Evolutionary conservation across 2,888 invertebrate genomes (phyloP).

Genomic region (Clusia tigrina): DNA sequence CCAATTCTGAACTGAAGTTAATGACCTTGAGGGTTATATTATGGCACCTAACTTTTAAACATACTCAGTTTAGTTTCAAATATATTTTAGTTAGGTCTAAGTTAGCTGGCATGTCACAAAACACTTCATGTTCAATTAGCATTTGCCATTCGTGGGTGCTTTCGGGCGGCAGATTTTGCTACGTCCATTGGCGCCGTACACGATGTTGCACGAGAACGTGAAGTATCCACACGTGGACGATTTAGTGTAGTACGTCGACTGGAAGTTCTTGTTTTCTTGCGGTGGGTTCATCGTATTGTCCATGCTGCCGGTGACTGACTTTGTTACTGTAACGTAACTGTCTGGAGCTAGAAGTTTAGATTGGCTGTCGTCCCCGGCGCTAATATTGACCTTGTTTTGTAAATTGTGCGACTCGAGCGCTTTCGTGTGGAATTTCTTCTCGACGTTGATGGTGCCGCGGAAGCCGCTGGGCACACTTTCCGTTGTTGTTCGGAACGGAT

Average conservation of each 20-base stretch:
- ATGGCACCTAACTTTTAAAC: too few species aligned
- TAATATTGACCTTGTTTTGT: constrained; percentile 50
- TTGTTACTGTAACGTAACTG: constrained; percentile 80
- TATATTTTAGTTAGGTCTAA: background rate
- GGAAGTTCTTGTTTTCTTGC: constrained; percentile 74
- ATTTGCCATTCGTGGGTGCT: constrained; percentile 77
- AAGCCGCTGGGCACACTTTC: constrained; percentile 62
- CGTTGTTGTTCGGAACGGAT: constrained; percentile 51
- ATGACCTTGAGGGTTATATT: too few species aligned
- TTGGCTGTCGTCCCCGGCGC: constrained; percentile 45
- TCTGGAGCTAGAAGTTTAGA: constrained; percentile 66
- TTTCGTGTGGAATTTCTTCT: constrained; percentile 63
- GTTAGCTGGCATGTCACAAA: too few species aligned
- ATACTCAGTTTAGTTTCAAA: background rate
- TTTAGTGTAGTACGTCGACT: constrained; percentile 84
- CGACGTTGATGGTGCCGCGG: constrained; percentile 62
- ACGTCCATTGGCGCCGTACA: constrained; percentile 77
- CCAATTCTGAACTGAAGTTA: too few species aligned
- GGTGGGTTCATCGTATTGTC: constrained; percentile 70
- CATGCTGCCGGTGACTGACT: constrained; percentile 79
- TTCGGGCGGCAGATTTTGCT: constrained; percentile 85
- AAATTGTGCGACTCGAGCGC: constrained; percentile 51
- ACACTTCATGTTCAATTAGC: constrained; percentile 44
- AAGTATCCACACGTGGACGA: constrained; percentile 88
- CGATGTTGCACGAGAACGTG: constrained; percentile 84